Evolutionary conservation across 1,140 invertebrate genomes (phyloP).

Genomic region (Heliconius congener): DNA sequence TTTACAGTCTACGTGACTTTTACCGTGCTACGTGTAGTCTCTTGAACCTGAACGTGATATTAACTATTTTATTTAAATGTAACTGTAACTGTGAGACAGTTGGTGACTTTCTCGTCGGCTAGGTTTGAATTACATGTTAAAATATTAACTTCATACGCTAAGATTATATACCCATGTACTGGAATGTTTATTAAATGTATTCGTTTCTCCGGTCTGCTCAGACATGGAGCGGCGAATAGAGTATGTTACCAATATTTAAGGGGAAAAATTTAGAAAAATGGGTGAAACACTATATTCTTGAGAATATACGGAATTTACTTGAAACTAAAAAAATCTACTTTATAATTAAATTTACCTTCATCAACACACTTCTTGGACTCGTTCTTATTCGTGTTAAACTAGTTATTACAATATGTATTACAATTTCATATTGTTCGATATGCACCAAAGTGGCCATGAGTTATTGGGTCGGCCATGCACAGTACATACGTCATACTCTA

Average conservation of each 20-base stretch:
- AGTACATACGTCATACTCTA: slow-evolving; percentile 34
- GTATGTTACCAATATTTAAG: too few relatives aligned
- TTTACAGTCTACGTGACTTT: not conserved
- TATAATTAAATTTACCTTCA: not conserved
- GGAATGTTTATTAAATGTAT: too few relatives aligned
- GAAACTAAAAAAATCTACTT: too few relatives aligned
- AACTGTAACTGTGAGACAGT: not conserved
- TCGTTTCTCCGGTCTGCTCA: too few relatives aligned
- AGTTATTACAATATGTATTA: not conserved
- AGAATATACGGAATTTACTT: too few relatives aligned
- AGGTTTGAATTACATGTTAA: not conserved
- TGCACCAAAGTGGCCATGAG: slow-evolving; percentile 29
- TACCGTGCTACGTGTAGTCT: not conserved
- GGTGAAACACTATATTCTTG: too few relatives aligned
- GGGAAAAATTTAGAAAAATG: too few relatives aligned
- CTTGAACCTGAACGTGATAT: not conserved
- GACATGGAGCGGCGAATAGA: too few relatives aligned
- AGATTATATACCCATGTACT: too few relatives aligned
- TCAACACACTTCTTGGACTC: not conserved
- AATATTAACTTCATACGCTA: not conserved
- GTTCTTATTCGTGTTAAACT: not conserved
- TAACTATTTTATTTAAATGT: not conserved
- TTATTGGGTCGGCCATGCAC: slow-evolving; percentile 40
- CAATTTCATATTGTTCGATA: not conserved
- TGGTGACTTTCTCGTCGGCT: not conserved